A percentile compares a stretch with the other conserved stretches of the same genome.
phyloP scores from a whole-genome alignment of 1,140 invertebrate species.

The Pemphigus obesinymphae region DNA sequence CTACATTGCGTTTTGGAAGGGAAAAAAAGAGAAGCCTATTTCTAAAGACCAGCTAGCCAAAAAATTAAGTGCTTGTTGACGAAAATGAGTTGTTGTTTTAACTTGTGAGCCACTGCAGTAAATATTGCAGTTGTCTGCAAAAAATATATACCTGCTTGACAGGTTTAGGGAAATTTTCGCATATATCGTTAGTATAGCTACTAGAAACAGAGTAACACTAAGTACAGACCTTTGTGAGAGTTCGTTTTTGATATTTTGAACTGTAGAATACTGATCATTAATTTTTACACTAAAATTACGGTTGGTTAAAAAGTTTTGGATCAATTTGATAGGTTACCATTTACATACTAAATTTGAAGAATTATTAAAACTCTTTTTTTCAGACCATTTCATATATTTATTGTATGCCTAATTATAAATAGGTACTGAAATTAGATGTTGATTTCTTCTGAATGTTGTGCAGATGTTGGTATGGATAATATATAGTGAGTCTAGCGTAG shows the following conservation, averaged over 20 bases:
- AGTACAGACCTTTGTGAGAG: neutral
- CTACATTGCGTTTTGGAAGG: neutral
- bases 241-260: neutral
- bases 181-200: neutral
- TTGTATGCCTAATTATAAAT: neutral
- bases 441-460: neutral
- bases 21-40: slow-evolving; percentile 56
- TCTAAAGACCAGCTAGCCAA: slow-evolving; percentile 69
- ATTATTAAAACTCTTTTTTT: neutral
- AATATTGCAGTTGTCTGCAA: neutral
- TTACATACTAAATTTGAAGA: neutral
- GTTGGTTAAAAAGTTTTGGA: neutral
- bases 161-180: neutral
- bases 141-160: neutral
- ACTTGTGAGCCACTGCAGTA: neutral
- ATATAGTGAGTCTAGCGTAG: neutral
- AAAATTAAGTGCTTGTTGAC: neutral
- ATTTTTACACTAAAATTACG: neutral
- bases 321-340: neutral
- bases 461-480: neutral
- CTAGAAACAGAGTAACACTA: neutral
- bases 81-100: neutral
- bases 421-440: neutral
- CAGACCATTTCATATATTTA: neutral
- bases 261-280: neutral